phyloP scores from a whole-genome alignment of 2,113 vertebrate genomes.

The Ovis aries region DNA sequence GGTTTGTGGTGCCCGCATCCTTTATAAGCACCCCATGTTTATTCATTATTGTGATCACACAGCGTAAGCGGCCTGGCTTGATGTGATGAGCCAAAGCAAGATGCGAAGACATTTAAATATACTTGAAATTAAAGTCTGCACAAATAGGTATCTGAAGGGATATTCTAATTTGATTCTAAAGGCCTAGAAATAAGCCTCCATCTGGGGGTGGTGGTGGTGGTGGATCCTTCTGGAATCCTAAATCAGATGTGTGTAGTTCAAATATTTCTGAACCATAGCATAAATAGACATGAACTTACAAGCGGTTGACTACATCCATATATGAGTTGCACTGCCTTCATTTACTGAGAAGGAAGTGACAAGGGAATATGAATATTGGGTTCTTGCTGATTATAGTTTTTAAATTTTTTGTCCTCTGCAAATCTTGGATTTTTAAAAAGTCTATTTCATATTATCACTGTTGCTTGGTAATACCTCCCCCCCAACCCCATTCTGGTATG shows the following conservation, averaged over 20 bases:
- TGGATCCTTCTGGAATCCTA: background rate
- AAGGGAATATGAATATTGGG: background rate
- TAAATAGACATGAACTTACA: constrained; percentile 45
- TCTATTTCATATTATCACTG: background rate
- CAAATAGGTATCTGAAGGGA: background rate
- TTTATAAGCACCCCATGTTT: constrained; percentile 82
- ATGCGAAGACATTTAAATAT: constrained; percentile 69
- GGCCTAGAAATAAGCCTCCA: background rate
- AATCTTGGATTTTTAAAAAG: background rate
- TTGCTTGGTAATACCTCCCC: background rate
- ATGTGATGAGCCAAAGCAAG: constrained; percentile 78
- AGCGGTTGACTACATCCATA: background rate
- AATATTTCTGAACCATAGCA: constrained; percentile 73
- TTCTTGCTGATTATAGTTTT: background rate
- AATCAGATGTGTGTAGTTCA: constrained; percentile 1
- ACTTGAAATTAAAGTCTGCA: constrained; percentile 48
- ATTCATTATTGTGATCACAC: constrained; percentile 89
- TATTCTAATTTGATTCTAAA: constrained; percentile 49
- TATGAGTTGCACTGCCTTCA: constrained; percentile 17
- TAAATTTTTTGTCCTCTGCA: background rate
- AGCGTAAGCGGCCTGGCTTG: constrained; percentile 74
- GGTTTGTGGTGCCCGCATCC: constrained; percentile 76
- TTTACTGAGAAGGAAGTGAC: background rate
- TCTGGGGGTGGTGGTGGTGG: background rate
- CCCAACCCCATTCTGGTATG: background rate